These are phyloP conservation scores for Seira ritae DNA, from an alignment of 2,888 invertebrate genomes.

Conservation along the genomic window DNA sequence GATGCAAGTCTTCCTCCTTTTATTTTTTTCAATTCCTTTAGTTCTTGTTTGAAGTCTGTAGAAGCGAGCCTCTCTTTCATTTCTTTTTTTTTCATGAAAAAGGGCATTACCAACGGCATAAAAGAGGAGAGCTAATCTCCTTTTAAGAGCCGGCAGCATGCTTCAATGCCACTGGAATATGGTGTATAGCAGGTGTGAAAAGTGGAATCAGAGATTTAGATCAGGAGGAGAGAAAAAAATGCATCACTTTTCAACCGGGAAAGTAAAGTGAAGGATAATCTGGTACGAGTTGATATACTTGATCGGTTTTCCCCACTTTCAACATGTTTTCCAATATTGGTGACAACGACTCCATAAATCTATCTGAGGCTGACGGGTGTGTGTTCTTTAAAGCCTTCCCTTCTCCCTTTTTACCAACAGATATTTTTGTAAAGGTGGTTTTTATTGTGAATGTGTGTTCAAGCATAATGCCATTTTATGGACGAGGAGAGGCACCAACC, in stretches of 20 bases:
- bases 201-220: no score
- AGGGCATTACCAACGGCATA: neutral
- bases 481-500: constrained; percentile 34
- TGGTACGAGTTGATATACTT: constrained; percentile 58
- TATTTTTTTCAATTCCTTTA: no score
- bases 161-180: no score
- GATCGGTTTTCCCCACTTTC: constrained; percentile 58
- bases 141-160: constrained; percentile 51
- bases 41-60: no score
- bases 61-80: neutral
- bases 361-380: constrained; percentile 37
- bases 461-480: constrained; percentile 59
- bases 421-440: constrained; percentile 4
- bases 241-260: constrained; percentile 31
- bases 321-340: constrained; percentile 40
- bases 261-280: constrained; percentile 53
- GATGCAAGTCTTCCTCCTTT: constrained; percentile 10
- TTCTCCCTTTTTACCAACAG: constrained; percentile 10
- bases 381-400: neutral
- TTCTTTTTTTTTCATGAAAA: constrained; percentile 24
- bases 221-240: constrained; percentile 24
- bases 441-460: constrained; percentile 48
- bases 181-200: no score
- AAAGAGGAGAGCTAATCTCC: constrained; percentile 59
- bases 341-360: constrained; percentile 58